These are phyloP conservation scores for Hybos culiciformis DNA, from an alignment of 2,888 invertebrate species.

Conservation along the genomic window DNA sequence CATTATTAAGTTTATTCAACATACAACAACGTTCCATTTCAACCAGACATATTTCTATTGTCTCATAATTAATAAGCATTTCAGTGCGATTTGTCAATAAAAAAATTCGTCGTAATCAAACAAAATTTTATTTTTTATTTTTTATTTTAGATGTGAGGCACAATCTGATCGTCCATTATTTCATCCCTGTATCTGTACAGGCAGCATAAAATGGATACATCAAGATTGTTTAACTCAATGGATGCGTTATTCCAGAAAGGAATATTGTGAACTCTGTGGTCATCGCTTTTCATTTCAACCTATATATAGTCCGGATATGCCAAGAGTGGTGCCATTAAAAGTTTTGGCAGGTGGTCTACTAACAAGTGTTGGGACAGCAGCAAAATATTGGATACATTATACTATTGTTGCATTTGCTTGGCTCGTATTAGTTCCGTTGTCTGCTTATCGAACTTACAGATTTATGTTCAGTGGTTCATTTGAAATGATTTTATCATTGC, in stretches of 20 bases:
- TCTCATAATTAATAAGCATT: too few species aligned
- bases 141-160: slow-evolving; percentile 92
- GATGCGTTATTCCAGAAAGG: slow-evolving; percentile 97
- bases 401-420: slow-evolving; percentile 93
- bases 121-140: too few species aligned
- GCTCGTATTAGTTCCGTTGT: slow-evolving; percentile 91
- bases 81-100: too few species aligned
- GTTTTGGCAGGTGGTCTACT: slow-evolving; percentile 86
- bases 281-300: slow-evolving; percentile 97
- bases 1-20: too few species aligned
- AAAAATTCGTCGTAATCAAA: too few species aligned
- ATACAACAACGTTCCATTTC: too few species aligned
- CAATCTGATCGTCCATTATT: slow-evolving; percentile 83
- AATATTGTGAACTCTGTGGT: slow-evolving; percentile 96
- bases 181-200: slow-evolving; percentile 98
- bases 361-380: slow-evolving; percentile 78
- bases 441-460: slow-evolving; percentile 90
- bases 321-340: slow-evolving; percentile 82
- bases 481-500: slow-evolving; percentile 71
- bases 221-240: slow-evolving; percentile 98
- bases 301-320: slow-evolving; percentile 99
- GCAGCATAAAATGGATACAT: slow-evolving; percentile 98
- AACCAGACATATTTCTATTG: too few species aligned
- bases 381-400: slow-evolving; percentile 95
- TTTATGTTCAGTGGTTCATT: slow-evolving; percentile 78